Conservation (phyloP, 2,113 vertebrate genomes). For the Rhinoderma darwinii region DNA sequence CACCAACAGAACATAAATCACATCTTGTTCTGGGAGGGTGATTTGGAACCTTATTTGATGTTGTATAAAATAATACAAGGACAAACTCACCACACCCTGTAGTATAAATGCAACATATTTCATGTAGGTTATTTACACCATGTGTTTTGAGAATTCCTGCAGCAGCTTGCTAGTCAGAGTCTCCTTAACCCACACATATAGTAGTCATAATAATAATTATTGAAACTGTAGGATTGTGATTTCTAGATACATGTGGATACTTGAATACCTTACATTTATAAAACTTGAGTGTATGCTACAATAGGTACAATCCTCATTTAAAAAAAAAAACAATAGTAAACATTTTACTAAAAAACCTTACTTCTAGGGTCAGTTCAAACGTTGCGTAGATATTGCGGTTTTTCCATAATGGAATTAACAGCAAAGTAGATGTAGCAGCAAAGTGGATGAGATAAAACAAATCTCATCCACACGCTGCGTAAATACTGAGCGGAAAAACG, state of each 20-base stretch:
- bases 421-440: too few species aligned
- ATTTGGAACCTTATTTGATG: too few species aligned
- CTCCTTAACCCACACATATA: not conserved
- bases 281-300: too few species aligned
- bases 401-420: too few species aligned
- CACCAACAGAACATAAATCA: not conserved
- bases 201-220: constrained; percentile 44
- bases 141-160: constrained; percentile 26
- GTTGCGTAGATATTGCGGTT: too few species aligned
- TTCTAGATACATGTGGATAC: not conserved
- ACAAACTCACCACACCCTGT: not conserved
- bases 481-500: too few species aligned
- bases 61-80: not conserved
- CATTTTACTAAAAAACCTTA: too few species aligned
- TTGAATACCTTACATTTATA: not conserved
- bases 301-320: too few species aligned
- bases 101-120: constrained; percentile 21
- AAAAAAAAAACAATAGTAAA: too few species aligned
- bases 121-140: not conserved
- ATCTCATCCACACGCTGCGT: too few species aligned
- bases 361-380: too few species aligned
- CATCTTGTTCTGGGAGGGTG: not conserved
- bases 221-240: not conserved
- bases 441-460: too few species aligned
- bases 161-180: not conserved